Conservation (phyloP, 2,113 vertebrate species). For the Bubalus kerabau region DNA sequence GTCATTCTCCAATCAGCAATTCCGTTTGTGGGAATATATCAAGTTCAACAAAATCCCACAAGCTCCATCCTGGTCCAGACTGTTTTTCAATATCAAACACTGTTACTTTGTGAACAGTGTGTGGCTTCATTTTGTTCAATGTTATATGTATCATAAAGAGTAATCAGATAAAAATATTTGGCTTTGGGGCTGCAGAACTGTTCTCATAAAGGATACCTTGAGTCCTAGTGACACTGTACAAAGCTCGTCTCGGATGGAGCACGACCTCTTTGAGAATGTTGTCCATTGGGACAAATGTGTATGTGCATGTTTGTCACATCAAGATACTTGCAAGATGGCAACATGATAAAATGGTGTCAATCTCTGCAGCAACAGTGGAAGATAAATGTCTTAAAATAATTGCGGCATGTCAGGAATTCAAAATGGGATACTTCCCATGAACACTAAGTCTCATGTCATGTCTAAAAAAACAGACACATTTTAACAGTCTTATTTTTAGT, state of each 20-base stretch:
- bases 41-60: constrained; percentile 42
- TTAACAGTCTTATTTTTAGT: constrained; percentile 68
- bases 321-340: constrained; percentile 45
- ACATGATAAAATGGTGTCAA: constrained; percentile 49
- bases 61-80: background rate
- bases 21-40: constrained; percentile 32
- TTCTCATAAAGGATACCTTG: background rate
- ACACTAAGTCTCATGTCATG: constrained; percentile 8
- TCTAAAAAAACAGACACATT: constrained; percentile 36
- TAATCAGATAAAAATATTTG: constrained; percentile 44
- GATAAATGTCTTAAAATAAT: constrained; percentile 63
- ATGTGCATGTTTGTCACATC: background rate
- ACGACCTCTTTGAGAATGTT: constrained; percentile 35
- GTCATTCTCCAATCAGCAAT: constrained; percentile 83
- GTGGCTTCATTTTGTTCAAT: constrained; percentile 2
- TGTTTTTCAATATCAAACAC: background rate
- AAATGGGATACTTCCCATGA: constrained; percentile 45
- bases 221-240: background rate
- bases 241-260: background rate
- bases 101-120: background rate
- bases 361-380: constrained; percentile 1
- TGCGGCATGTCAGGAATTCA: constrained; percentile 48
- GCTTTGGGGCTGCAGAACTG: background rate
- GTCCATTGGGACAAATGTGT: constrained; percentile 10
- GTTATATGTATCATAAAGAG: background rate